phyloP scores from a whole-genome alignment of 2,888 invertebrate genomes.

The Chaetoderma sp. region DNA sequence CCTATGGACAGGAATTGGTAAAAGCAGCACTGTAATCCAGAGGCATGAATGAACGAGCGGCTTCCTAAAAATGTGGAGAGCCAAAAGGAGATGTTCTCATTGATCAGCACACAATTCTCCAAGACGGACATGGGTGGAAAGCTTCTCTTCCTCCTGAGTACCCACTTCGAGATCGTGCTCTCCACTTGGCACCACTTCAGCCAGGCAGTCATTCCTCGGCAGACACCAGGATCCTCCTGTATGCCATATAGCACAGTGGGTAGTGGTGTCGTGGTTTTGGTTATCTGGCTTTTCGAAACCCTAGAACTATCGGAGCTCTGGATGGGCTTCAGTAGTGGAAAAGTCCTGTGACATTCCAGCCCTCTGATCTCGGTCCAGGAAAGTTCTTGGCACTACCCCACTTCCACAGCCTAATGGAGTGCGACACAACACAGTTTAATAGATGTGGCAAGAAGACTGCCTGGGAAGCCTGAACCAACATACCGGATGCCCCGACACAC shows the following conservation, averaged over 20 bases:
- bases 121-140: not conserved
- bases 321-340: not conserved
- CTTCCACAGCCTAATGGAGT: not conserved
- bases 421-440: not conserved
- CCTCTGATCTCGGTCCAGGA: no score
- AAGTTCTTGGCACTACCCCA: no score
- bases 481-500: not conserved
- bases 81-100: no score
- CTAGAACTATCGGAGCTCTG: not conserved
- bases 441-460: not conserved
- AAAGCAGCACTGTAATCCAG: no score
- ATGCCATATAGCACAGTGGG: not conserved
- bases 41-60: no score
- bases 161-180: not conserved
- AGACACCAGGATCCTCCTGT: not conserved
- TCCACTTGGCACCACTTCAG: no score
- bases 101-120: not conserved
- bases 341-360: not conserved
- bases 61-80: no score
- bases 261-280: not conserved
- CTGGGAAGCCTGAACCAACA: not conserved
- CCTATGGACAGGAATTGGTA: no score
- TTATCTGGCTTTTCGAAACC: not conserved
- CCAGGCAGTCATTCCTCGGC: no score
- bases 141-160: not conserved